A percentile compares a stretch with the other conserved stretches of the same genome.
phyloP scores from a whole-genome alignment of 2,797 vertebrate species.

The Scyliorhinus canicula region DNA sequence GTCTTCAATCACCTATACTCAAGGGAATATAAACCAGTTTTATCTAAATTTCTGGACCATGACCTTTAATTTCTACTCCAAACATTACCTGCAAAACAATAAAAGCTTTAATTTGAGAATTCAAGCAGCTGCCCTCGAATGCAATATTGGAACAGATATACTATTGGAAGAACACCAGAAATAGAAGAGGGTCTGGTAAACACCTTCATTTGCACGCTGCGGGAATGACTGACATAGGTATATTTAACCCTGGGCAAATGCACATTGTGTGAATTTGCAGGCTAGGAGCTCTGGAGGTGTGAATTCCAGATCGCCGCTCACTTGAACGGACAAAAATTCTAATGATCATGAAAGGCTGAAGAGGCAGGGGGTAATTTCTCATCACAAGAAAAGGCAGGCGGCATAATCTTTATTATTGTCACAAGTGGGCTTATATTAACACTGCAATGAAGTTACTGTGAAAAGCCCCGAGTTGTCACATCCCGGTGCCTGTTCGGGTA shows the following conservation, averaged over 20 bases:
- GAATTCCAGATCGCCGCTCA: neutral
- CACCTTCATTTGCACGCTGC: neutral
- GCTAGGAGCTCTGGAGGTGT: neutral
- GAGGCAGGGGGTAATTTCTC: neutral
- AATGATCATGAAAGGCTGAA: neutral
- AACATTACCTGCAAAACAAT: neutral
- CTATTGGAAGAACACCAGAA: neutral
- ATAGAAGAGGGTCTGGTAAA: neutral
- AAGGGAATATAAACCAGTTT: neutral
- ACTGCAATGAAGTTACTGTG: too few species aligned
- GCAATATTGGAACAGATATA: neutral
- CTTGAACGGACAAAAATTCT: neutral
- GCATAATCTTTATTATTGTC: too few species aligned
- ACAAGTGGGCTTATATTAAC: too few species aligned
- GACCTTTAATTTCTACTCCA: neutral
- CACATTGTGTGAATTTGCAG: neutral
- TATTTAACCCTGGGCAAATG: neutral
- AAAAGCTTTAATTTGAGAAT: neutral
- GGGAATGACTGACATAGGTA: neutral
- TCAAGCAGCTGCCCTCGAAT: neutral
- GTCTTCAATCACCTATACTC: neutral
- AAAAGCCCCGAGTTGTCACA: too few species aligned
- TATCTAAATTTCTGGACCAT: neutral
- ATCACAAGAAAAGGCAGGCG: neutral
- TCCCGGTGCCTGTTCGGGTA: too few species aligned